Evolutionary conservation across 2,113 vertebrate genomes (phyloP).

Genomic region (Callipepla squamata): DNA sequence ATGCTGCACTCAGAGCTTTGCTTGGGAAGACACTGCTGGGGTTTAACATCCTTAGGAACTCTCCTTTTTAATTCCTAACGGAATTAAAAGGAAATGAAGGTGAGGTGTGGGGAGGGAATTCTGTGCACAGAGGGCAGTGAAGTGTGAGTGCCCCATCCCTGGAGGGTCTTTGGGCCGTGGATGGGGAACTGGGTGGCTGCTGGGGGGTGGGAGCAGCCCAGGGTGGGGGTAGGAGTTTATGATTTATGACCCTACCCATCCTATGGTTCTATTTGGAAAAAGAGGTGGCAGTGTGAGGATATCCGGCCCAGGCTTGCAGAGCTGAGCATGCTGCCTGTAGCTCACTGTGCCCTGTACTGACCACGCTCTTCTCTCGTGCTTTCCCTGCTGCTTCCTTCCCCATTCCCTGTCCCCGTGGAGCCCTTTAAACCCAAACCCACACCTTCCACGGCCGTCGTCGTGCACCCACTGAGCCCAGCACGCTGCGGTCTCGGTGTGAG

Average conservation of each 20-base stretch:
- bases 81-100: too few relatives aligned
- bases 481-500: fast-evolving
- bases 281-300: neutral
- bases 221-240: neutral
- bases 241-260: neutral
- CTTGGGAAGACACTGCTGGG: neutral
- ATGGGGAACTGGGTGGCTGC: too few relatives aligned
- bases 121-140: too few relatives aligned
- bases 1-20: neutral
- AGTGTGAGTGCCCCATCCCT: too few relatives aligned
- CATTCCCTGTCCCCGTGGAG: neutral
- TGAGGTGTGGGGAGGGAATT: too few relatives aligned
- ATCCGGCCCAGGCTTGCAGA: fast-evolving
- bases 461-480: neutral
- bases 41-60: neutral
- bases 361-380: neutral
- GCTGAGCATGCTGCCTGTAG: neutral
- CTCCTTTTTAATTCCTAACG: neutral
- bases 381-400: neutral
- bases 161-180: too few relatives aligned
- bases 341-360: neutral
- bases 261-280: neutral
- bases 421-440: neutral
- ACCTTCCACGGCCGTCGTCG: too few relatives aligned
- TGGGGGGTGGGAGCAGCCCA: too few relatives aligned